phyloP scores from a whole-genome alignment of 2,888 invertebrate genomes.

The Charanyca ferruginea region DNA sequence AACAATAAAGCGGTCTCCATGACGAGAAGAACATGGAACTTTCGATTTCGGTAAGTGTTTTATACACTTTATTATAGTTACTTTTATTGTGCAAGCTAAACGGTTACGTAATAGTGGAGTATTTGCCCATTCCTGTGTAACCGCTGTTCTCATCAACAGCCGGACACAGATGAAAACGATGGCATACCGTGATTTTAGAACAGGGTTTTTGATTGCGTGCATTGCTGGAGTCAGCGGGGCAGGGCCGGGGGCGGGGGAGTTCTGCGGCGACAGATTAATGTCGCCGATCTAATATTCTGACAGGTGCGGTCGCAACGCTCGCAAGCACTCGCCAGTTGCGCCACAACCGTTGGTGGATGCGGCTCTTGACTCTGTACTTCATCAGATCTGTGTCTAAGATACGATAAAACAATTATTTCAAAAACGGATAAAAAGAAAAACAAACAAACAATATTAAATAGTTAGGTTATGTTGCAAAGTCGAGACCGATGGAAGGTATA shows the following conservation, averaged over 20 bases:
- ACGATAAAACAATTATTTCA: background rate
- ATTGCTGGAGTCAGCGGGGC: conserved; percentile 37
- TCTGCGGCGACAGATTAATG: conserved; percentile 83
- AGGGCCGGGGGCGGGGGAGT: conserved; percentile 26
- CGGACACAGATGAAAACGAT: conserved; percentile 81
- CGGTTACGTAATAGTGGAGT: background rate
- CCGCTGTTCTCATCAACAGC: conserved; percentile 67
- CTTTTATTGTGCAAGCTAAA: background rate
- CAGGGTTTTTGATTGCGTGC: conserved; percentile 84
- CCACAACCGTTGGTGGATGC: conserved; percentile 44
- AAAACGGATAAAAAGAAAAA: background rate
- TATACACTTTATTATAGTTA: too few relatives aligned
- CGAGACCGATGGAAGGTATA: too few relatives aligned
- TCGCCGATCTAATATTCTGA: conserved; percentile 87
- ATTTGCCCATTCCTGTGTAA: conserved; percentile 3
- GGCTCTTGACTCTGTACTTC: conserved; percentile 34
- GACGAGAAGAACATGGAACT: too few relatives aligned
- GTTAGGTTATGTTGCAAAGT: too few relatives aligned
- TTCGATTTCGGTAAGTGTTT: too few relatives aligned
- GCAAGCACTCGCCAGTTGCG: conserved; percentile 36
- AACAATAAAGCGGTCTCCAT: too few relatives aligned
- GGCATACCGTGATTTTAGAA: conserved; percentile 82
- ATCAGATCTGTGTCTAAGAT: background rate
- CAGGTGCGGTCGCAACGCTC: conserved; percentile 76
- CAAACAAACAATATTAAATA: too few relatives aligned